These are phyloP conservation scores for Crax fasciolata DNA, from an alignment of 2,797 vertebrate species.

Conservation along the genomic window DNA sequence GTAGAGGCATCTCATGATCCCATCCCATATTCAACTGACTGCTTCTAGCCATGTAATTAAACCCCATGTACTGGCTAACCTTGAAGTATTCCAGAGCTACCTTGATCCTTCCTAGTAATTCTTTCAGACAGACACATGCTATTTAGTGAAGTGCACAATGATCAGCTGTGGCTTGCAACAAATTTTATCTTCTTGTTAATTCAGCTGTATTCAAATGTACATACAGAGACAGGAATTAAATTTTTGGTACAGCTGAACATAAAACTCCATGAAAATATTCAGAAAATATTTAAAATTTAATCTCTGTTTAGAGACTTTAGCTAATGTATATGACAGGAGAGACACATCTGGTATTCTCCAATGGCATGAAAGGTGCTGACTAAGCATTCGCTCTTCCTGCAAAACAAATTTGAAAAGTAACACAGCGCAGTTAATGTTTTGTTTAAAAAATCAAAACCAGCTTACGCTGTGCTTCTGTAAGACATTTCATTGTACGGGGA, in stretches of 20 bases:
- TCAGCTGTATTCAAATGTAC: not conserved
- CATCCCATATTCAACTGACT: not conserved
- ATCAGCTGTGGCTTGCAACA: not conserved
- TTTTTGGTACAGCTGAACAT: not conserved
- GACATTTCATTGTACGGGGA: not conserved
- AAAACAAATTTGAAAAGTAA: not conserved
- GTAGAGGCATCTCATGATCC: not conserved
- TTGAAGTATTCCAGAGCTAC: not conserved
- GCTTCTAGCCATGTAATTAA: not conserved
- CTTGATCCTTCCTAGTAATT: too few relatives aligned
- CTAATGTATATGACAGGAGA: not conserved
- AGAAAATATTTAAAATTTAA: conserved; percentile 8
- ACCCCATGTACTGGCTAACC: not conserved
- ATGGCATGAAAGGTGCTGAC: not conserved
- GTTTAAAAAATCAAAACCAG: not conserved
- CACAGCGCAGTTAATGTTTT: not conserved
- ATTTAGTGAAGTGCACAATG: not conserved
- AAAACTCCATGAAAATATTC: not conserved
- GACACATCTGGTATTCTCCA: not conserved
- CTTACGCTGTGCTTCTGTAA: not conserved
- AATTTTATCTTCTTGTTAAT: not conserved
- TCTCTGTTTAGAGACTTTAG: not conserved
- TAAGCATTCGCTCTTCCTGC: not conserved
- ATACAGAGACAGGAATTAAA: not conserved
- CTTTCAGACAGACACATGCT: not conserved